Base-by-base conservation (phyloP, 2,888 invertebrate species). In the Aporophyla lueneburgensis region DNA sequence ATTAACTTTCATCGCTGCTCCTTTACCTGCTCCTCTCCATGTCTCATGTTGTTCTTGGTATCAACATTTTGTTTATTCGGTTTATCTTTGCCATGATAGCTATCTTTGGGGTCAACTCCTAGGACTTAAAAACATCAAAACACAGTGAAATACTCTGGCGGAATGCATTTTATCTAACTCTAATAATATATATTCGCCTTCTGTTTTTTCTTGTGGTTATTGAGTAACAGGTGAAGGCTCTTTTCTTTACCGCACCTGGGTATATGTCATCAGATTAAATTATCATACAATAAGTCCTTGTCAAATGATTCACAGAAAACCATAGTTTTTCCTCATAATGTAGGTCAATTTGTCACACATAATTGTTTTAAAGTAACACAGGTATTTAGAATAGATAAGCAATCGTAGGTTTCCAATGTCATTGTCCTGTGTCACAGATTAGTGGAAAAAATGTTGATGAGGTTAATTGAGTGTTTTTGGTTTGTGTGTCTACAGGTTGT, bases 321-420 rank as follows among this genome's bases (percentile, higher is more conserved):
- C 2, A 59, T 24, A 5, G 19, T 24, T 71, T 83, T 78, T 78
- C 83, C 66, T 14, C 19, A 43, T 61, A 56, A 66, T 71, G 66
- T 67, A 67, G 67, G 83, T 66, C 27, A 73, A 33, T 40, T 65
- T 21, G 59, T 78, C 21, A 82, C 24, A 46, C 56, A 27, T 14
- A 61, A 51, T 49, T 54, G 61, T 19, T 51, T 58, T 33, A 58
- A 56, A 62, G 62, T 54, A 61, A 51, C 46, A 61, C 16, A 65
- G 58, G 77, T 73, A 76, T 72, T 85, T 74, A 65, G 67, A 63
- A 72, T 58, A 84, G 79, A 79, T 86, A 83, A 79, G 40, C 46
- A 78, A 65, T 61, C 58, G 16, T 59, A 51, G n/a, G 51, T 46
- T 46, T 33, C 54, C 59, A 83, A 74, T 66, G 70, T 58, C 83